A percentile compares a stretch with the other conserved stretches of the same genome.
Evolutionary conservation across 30 jellyfish, hydroid and myxozoan species (phyloP).

Genomic region (Turritopsis rubra): DNA sequence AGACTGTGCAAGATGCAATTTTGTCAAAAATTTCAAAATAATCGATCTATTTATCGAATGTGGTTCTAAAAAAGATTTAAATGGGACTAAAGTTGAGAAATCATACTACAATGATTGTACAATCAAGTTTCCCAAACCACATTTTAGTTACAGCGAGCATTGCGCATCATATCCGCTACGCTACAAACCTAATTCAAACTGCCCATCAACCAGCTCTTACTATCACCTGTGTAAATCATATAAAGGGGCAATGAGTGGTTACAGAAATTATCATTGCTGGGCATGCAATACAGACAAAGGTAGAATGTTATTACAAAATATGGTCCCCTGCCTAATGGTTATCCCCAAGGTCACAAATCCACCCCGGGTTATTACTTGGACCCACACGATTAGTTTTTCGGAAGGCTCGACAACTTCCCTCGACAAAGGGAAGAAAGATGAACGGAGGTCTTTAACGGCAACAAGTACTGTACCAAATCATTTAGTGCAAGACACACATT

Average conservation of each 20-base stretch:
- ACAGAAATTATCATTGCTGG: conserved; percentile 11
- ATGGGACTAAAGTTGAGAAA: not conserved
- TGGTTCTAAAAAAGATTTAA: not conserved
- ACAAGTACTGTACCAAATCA: not conserved
- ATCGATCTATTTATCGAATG: not conserved
- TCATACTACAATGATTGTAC: not conserved
- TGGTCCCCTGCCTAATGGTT: not conserved
- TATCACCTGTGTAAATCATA: not conserved
- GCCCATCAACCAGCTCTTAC: not conserved
- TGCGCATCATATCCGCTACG: not conserved
- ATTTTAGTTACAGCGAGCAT: not conserved
- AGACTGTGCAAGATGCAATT: conserved; percentile 20
- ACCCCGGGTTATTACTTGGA: not conserved
- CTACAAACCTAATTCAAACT: not conserved
- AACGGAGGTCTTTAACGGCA: not conserved
- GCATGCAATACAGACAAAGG: not conserved
- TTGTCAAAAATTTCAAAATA: not conserved
- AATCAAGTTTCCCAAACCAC: not conserved
- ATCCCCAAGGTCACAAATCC: not conserved
- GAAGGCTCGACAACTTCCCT: not conserved
- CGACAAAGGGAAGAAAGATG: not conserved
- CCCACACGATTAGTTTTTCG: not conserved
- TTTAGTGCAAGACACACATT: not conserved
- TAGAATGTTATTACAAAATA: not conserved
- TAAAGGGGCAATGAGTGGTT: not conserved